Evolutionary conservation across 2,797 vertebrate species (phyloP).

Genomic region (Protonibea diacanthus): DNA sequence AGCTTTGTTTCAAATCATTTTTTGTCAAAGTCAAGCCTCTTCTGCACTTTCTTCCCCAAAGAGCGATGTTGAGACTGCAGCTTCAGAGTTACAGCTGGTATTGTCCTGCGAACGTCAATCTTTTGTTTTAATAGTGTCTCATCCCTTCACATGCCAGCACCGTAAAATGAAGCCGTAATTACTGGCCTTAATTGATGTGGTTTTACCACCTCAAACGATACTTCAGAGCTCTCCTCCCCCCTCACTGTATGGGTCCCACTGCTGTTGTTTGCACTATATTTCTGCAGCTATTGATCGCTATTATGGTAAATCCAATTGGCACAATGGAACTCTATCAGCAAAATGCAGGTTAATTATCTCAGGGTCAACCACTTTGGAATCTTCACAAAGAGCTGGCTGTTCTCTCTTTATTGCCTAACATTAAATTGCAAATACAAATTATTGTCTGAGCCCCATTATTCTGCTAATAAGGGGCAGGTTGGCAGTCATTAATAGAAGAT

Average conservation of each 20-base stretch:
- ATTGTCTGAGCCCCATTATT: constrained; percentile 73
- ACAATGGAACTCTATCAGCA: constrained; percentile 88
- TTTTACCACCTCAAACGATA: constrained; percentile 82
- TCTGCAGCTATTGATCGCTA: constrained; percentile 84
- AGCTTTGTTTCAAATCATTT: neutral
- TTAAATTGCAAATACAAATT: constrained; percentile 83
- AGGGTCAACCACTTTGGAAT: constrained; percentile 81
- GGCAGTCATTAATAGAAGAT: constrained; percentile 42
- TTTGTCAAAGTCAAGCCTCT: constrained; percentile 26
- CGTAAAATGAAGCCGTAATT: constrained; percentile 84
- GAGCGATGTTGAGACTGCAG: constrained; percentile 16
- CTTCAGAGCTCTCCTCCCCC: constrained; percentile 69
- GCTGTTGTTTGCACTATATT: constrained; percentile 87
- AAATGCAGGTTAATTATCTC: constrained; percentile 89
- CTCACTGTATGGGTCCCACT: constrained; percentile 66
- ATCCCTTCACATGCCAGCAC: constrained; percentile 78
- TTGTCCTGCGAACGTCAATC: constrained; percentile 79
- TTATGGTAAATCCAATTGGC: constrained; percentile 87
- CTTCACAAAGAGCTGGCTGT: constrained; percentile 76
- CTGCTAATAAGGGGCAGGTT: constrained; percentile 66
- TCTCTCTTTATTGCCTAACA: constrained; percentile 76
- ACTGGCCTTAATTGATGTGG: constrained; percentile 86
- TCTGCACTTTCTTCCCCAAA: constrained; percentile 13
- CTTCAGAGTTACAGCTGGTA: constrained; percentile 69
- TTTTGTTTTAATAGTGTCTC: constrained; percentile 85